Percentiles rank a stretch among this genome's conserved stretches.
phyloP scores from a whole-genome alignment of 2,797 vertebrate species.

The Phoeniculus purpureus region DNA sequence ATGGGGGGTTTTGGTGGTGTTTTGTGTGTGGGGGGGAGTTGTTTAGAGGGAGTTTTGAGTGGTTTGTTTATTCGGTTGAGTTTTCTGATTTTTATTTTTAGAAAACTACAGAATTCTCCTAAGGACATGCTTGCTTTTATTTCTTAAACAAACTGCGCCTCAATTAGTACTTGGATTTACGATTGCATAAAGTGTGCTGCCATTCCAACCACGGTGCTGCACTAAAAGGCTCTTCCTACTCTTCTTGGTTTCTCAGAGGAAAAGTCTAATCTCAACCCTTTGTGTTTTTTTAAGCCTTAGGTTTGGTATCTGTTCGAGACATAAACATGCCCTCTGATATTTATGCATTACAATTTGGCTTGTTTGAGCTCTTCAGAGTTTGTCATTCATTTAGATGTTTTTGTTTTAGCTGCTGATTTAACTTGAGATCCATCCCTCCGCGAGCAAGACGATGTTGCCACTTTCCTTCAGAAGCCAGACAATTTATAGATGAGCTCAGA shows the following conservation, averaged over 20 bases:
- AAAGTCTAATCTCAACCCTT: not conserved
- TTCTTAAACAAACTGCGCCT: not conserved
- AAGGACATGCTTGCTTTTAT: not conserved
- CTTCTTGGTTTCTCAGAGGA: not conserved
- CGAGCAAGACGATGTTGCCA: constrained; percentile 52
- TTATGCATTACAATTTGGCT: not conserved
- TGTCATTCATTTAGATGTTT: not conserved
- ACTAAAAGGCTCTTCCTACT: not conserved
- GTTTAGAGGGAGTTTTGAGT: too few relatives aligned
- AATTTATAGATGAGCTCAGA: constrained; percentile 72
- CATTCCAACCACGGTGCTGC: not conserved
- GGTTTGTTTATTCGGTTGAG: not conserved
- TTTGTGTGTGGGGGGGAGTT: not conserved
- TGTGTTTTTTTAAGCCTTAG: not conserved
- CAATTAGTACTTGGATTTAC: not conserved
- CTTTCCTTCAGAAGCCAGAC: constrained; percentile 71
- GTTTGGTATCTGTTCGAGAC: not conserved
- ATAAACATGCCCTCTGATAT: not conserved
- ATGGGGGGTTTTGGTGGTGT: not conserved
- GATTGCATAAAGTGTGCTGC: not conserved
- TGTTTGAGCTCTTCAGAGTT: constrained; percentile 1
- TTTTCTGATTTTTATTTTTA: not conserved
- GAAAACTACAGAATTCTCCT: not conserved
- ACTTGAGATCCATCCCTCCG: constrained; percentile 47
- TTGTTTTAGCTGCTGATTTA: constrained; percentile 48